A percentile compares a stretch with the other conserved stretches of the same genome.
Evolutionary conservation across 1,140 invertebrate genomes (phyloP).

Genomic region (Meloidogyne exigua): DNA sequence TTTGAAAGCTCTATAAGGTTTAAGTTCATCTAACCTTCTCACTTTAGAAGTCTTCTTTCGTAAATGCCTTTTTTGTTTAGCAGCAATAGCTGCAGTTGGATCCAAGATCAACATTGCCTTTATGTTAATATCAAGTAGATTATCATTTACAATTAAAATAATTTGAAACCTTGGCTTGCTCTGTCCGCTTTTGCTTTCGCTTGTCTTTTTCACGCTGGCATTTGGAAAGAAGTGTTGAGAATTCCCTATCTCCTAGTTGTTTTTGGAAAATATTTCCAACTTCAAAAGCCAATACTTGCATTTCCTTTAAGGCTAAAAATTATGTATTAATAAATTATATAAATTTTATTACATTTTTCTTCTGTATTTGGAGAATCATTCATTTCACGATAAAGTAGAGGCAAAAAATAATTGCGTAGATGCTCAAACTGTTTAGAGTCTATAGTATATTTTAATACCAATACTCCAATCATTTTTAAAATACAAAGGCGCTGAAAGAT

Average conservation of each 20-base stretch:
- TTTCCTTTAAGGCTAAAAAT: constrained; percentile 39
- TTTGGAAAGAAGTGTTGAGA: constrained; percentile 15
- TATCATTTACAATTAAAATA: neutral
- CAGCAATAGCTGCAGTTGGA: constrained; percentile 16
- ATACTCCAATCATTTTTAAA: constrained; percentile 36
- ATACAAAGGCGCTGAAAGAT: constrained; percentile 37
- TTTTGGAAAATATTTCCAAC: constrained; percentile 27
- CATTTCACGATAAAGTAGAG: constrained; percentile 43
- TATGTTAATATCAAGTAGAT: neutral
- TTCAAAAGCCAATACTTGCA: constrained; percentile 33
- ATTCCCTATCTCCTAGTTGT: constrained; percentile 33
- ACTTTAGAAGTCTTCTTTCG: constrained; percentile 27
- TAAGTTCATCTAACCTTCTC: constrained; percentile 33
- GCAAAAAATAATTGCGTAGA: constrained; percentile 25
- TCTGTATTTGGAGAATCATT: constrained; percentile 31
- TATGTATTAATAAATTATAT: neutral
- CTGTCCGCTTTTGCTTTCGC: constrained; percentile 15
- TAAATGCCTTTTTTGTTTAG: constrained; percentile 33
- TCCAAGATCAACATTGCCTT: constrained; percentile 26
- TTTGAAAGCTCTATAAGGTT: constrained; percentile 33
- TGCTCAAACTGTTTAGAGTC: neutral
- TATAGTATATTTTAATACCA: constrained; percentile 16
- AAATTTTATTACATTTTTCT: neutral
- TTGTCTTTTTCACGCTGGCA: constrained; percentile 26
- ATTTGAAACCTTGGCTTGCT: constrained; percentile 29